Conservation (phyloP, 2,113 vertebrate genomes). For the Notarius quadriscutis region DNA sequence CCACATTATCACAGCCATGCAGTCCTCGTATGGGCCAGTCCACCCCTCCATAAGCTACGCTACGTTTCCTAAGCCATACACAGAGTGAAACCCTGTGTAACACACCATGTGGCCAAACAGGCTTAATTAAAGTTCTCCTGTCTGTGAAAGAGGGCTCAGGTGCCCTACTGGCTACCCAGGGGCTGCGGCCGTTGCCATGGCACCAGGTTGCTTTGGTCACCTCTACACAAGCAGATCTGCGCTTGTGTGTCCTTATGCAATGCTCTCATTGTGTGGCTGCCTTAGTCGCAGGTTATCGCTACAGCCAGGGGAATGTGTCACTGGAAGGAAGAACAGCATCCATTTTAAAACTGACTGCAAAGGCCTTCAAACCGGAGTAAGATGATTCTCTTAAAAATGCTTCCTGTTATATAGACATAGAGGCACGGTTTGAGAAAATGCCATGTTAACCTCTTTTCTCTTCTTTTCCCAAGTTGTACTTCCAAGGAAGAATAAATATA, state of each 20-base stretch:
- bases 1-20: background rate
- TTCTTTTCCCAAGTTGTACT: background rate
- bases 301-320: conserved; percentile 22
- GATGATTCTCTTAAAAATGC: background rate
- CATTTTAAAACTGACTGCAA: background rate
- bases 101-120: conserved; percentile 34
- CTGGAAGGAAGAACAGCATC: conserved; percentile 15
- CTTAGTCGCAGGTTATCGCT: conserved; percentile 36
- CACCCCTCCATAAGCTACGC: background rate
- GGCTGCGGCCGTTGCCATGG: conserved; percentile 48
- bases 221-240: conserved; percentile 40
- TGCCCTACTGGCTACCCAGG: conserved; percentile 42
- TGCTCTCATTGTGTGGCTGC: conserved; percentile 42
- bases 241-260: conserved; percentile 27
- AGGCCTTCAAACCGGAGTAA: background rate
- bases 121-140: conserved; percentile 44
- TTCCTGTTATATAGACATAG: background rate
- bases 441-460: background rate
- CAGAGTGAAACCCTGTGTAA: conserved; percentile 16
- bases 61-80: conserved; percentile 22
- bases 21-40: background rate
- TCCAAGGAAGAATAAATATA: background rate
- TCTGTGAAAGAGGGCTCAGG: conserved; percentile 42
- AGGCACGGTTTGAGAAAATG: background rate
- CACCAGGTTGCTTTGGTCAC: conserved; percentile 48